These are phyloP conservation scores for Empidonax alnorum DNA, from an alignment of 2,113 vertebrate genomes.

Conservation along the genomic window DNA sequence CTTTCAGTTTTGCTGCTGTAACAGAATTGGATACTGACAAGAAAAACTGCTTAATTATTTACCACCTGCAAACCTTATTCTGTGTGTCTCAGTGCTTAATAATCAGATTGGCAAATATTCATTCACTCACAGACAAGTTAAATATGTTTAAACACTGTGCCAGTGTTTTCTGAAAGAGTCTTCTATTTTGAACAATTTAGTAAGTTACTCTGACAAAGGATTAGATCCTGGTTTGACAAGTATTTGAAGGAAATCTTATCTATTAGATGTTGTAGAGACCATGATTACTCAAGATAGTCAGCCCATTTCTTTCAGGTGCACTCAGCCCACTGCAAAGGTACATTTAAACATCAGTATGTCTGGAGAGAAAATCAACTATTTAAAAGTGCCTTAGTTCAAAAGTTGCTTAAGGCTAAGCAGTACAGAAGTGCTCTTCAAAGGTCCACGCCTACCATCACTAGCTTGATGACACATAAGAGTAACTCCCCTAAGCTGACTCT, in stretches of 20 bases:
- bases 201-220: not conserved
- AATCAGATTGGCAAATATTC: not conserved
- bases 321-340: accelerated
- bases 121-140: not conserved
- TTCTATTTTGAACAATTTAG: not conserved
- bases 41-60: not conserved
- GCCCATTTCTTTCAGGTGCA: not conserved
- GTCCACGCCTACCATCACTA: not conserved
- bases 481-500: not conserved
- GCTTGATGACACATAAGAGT: not conserved
- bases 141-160: not conserved
- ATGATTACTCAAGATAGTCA: not conserved
- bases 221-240: not conserved
- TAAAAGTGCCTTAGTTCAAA: not conserved
- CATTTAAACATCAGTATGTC: not conserved
- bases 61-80: not conserved
- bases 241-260: not conserved
- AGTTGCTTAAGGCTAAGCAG: not conserved
- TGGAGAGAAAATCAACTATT: not conserved
- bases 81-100: not conserved
- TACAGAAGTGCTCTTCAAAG: not conserved
- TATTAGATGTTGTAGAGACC: not conserved
- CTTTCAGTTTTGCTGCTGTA: not conserved
- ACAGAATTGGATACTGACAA: not conserved
- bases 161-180: not conserved